phyloP scores from a whole-genome alignment of 23 tunicate species.

The Styela clava region DNA sequence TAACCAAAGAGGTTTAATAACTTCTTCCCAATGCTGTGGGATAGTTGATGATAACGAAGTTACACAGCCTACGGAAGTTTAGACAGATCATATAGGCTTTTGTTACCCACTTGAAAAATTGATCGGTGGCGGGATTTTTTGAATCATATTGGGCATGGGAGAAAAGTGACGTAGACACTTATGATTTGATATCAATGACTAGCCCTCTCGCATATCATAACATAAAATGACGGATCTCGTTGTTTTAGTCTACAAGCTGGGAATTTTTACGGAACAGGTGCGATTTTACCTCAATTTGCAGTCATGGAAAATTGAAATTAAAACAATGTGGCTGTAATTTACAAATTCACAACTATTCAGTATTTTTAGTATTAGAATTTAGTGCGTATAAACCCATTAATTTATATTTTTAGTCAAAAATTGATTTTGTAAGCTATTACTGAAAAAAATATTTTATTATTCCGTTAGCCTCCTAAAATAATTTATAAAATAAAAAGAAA shows the following conservation, averaged over 20 bases:
- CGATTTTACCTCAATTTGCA: background rate
- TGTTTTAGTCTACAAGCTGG: slow-evolving; percentile 18
- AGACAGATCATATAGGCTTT: background rate
- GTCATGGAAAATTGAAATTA: too few species aligned
- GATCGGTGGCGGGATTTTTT: background rate
- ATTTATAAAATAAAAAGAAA: too few species aligned
- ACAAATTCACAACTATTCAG: too few species aligned
- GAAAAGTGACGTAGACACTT: slow-evolving; percentile 21
- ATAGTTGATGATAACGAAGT: background rate
- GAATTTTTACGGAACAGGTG: slow-evolving; percentile 18
- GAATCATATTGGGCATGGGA: slow-evolving; percentile 16
- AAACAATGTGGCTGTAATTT: too few species aligned
- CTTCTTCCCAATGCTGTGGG: too few species aligned
- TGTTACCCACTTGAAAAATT: background rate
- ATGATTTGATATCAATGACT: slow-evolving; percentile 24
- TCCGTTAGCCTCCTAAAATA: too few species aligned
- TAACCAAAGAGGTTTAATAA: too few species aligned
- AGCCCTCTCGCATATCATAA: slow-evolving; percentile 5
- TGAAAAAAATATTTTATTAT: too few species aligned
- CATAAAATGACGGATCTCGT: slow-evolving; percentile 20
- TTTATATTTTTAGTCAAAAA: too few species aligned
- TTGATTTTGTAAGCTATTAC: too few species aligned
- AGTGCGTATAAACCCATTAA: too few species aligned
- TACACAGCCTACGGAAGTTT: background rate
- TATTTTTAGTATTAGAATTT: too few species aligned